These are phyloP conservation scores for Potorous gilbertii DNA, from an alignment of 2,797 vertebrate genomes.

Conservation along the genomic window DNA sequence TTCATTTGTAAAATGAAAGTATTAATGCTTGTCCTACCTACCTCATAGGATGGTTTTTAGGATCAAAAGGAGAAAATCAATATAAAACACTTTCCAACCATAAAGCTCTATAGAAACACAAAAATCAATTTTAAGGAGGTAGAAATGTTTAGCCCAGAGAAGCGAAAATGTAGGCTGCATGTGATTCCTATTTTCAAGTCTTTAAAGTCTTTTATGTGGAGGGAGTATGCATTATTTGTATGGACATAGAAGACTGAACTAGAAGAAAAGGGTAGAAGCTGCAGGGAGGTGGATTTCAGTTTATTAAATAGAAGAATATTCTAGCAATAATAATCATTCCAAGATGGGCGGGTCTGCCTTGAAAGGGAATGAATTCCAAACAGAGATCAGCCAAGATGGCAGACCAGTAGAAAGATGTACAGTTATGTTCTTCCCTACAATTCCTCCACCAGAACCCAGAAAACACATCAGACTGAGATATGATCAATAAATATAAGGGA, in stretches of 20 bases:
- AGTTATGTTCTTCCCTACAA: not conserved
- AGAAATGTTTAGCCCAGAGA: not conserved
- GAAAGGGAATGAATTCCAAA: not conserved
- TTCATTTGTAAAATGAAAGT: not conserved
- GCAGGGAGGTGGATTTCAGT: not conserved
- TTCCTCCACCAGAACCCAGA: not conserved
- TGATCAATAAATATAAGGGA: not conserved
- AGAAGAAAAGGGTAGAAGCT: not conserved
- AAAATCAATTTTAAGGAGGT: not conserved
- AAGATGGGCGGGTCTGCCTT: not conserved
- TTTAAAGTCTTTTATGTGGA: not conserved
- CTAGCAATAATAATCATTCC: not conserved
- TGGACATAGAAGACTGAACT: not conserved
- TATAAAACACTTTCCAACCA: not conserved
- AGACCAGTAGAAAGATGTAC: not conserved
- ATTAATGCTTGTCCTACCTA: not conserved
- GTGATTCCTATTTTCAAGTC: not conserved
- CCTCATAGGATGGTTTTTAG: not conserved
- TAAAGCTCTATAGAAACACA: not conserved
- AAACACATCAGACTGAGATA: not conserved
- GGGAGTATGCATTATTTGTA: not conserved
- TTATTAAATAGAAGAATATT: not conserved
- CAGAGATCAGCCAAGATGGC: not conserved
- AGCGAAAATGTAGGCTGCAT: not conserved
- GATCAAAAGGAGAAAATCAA: conserved; percentile 10